Evolutionary conservation across 1,140 invertebrate genomes (phyloP), one percentile per base, ranked within the genome.

Genomic region (Apis florea): DNA sequence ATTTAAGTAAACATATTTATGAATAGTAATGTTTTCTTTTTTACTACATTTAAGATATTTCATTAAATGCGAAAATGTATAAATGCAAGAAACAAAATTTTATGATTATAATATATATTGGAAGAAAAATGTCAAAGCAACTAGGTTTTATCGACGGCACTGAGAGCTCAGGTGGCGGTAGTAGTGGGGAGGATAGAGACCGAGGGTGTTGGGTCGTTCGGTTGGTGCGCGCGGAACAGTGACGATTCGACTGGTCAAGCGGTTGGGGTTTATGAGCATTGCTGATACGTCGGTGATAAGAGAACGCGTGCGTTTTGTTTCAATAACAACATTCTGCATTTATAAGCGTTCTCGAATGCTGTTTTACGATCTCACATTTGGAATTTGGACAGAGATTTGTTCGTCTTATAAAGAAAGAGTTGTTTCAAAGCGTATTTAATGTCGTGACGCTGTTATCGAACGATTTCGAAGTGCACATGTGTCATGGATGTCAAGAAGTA

Each of bases 201-300:
- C 53, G 74, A 83, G 85, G 75, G 85, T 86, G 71, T 83, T 84
- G 76, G 84, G 80, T 85, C 75, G 85, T 66, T 69, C n/a, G 80
- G 85, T 83, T 53, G 84, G 71, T 77, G 70, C 79, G 66, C 80
- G 75, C 19, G 69, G 84, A 83, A 58, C 81, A 86, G 85, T 83
- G 76, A 66, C 58, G 67, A 79, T 76, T 77, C 74, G 84, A 53
- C 84, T 83, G 47, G 74, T 85, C 66, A 5, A 54, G 54, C 51
- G 59, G 51, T 31, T 47, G 72, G 53, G 63, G 6, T 56, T 59
- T 66, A 19, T 15, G 56, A 63, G 13, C 31, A 54, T 68, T 8
- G 54, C 17, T 51, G n/a, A 21, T 67, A n/a, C 47, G 12, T 79
- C 49, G 10, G 12, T 13, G 31, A 49, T 68, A 78, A 66, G 53